Conservation (phyloP, 1,140 invertebrate species). For the Globodera rostochiensis region DNA sequence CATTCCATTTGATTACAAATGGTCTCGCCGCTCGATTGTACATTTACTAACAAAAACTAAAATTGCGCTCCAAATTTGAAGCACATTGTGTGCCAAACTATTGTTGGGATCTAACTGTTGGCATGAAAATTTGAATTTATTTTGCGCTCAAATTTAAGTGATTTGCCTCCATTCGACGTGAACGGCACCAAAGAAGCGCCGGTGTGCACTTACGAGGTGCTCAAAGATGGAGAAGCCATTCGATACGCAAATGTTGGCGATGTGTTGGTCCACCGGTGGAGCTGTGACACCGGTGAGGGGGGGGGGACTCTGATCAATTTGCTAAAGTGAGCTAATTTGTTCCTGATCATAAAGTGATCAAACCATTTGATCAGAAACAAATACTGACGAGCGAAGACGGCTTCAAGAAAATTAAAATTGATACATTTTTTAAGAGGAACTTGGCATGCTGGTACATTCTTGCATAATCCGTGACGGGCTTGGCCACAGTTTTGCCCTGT, state of each 20-base stretch:
- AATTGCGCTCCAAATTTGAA: no score
- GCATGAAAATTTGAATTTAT: background rate
- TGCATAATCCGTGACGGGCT: slow-evolving; percentile 52
- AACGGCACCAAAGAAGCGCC: slow-evolving; percentile 34
- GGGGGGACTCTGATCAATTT: slow-evolving; percentile 18
- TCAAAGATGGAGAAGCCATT: slow-evolving; percentile 36
- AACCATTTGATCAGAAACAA: background rate
- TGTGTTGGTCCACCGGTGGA: slow-evolving; percentile 52
- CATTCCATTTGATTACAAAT: no score
- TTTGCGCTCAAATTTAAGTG: slow-evolving; percentile 37
- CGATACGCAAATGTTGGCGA: slow-evolving; percentile 56
- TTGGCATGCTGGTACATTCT: slow-evolving; percentile 55
- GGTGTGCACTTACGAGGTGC: slow-evolving; percentile 47
- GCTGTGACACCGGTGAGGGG: slow-evolving; percentile 45
- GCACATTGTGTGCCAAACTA: no score
- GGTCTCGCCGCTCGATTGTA: no score
- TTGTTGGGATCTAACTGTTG: no score
- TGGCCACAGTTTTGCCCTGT: slow-evolving; percentile 49
- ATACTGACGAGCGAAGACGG: background rate
- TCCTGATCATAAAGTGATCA: background rate
- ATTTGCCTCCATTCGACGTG: slow-evolving; percentile 35
- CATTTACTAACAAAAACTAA: no score
- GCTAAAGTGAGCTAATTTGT: background rate
- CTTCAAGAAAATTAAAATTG: background rate
- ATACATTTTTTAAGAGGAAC: slow-evolving; percentile 27